Percentiles rank a stretch among this genome's conserved stretches.
Conservation (phyloP, 2,797 vertebrate species). For the Cetoscarus ocellatus region DNA sequence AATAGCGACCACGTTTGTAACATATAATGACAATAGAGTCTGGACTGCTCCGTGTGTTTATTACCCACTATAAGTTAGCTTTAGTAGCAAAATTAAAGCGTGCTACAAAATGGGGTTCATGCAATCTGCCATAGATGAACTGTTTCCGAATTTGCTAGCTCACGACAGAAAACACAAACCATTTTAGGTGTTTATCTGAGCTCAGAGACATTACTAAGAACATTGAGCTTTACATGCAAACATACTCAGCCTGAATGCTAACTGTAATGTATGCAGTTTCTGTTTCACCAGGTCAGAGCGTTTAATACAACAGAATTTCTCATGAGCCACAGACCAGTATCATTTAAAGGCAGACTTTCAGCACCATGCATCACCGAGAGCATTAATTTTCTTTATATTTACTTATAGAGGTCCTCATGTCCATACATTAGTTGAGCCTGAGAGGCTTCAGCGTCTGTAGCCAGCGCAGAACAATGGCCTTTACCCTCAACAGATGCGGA, state of each 20-base stretch:
- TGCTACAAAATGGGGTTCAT: background rate
- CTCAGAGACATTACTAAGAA: background rate
- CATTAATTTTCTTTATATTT: conserved; percentile 14
- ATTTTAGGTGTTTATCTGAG: background rate
- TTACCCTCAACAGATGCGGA: conserved; percentile 11
- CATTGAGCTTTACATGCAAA: background rate
- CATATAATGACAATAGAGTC: fast-evolving
- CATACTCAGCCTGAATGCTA: conserved; percentile 13
- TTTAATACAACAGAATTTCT: background rate
- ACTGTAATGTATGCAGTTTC: background rate
- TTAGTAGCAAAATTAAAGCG: background rate
- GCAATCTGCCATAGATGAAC: background rate
- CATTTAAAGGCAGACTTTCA: background rate
- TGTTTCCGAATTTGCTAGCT: background rate
- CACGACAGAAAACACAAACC: background rate
- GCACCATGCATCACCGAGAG: background rate
- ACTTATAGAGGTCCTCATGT: conserved; percentile 62
- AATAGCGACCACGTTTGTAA: background rate
- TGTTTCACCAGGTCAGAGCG: background rate
- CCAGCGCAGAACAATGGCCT: conserved; percentile 71
- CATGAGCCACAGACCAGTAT: background rate
- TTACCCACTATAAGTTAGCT: background rate
- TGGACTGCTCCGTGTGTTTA: background rate
- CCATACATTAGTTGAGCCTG: conserved; percentile 42
- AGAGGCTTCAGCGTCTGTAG: conserved; percentile 29